phyloP scores from a whole-genome alignment of 2,113 vertebrate genomes.

The Atherinomorus stipes region DNA sequence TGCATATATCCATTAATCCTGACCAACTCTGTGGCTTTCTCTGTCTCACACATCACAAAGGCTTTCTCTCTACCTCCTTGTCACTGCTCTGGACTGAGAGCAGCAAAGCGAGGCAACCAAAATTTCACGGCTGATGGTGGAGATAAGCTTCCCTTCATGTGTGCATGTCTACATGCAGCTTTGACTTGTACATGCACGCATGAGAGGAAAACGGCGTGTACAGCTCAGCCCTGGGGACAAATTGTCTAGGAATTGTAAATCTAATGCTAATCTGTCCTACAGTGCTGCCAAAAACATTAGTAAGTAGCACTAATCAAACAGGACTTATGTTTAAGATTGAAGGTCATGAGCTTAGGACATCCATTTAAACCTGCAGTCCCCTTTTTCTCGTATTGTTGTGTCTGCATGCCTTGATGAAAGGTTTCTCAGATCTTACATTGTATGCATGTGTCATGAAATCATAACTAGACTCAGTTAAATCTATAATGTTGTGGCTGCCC shows the following conservation, averaged over 20 bases:
- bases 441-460: conserved; percentile 14
- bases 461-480: not conserved
- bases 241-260: conserved; percentile 40
- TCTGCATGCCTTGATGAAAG: conserved; percentile 29
- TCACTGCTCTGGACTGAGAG: conserved; percentile 23
- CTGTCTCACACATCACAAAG: conserved; percentile 70
- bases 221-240: conserved; percentile 12
- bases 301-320: not conserved
- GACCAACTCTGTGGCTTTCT: conserved; percentile 57
- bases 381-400: conserved; percentile 19
- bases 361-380: not conserved
- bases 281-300: conserved; percentile 14
- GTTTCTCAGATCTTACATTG: not conserved
- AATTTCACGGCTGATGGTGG: conserved; percentile 63
- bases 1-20: conserved; percentile 76
- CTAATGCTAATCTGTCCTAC: conserved; percentile 3
- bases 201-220: conserved; percentile 12
- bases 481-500: conserved; percentile 49
- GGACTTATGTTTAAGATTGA: conserved; percentile 5
- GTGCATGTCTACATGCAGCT: conserved; percentile 22
- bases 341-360: not conserved
- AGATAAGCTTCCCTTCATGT: conserved; percentile 56
- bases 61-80: conserved; percentile 44
- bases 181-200: conserved; percentile 33
- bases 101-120: conserved; percentile 36